Evolutionary conservation across 2,888 invertebrate species (phyloP), one percentile per base, ranked within the genome.

Genomic region (Chaitophorus viminalis): DNA sequence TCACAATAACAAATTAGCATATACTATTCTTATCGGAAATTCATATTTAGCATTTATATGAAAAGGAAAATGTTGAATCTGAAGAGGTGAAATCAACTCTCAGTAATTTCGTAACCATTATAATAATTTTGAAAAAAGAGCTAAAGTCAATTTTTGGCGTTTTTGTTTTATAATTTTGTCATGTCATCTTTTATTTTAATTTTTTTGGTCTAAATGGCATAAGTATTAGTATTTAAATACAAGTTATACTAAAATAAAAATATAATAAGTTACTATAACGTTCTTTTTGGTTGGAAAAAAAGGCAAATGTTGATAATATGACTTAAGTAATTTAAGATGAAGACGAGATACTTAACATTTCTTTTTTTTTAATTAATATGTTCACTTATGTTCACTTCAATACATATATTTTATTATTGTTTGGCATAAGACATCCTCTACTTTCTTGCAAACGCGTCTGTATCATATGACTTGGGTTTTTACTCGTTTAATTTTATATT

Each of bases 171-270:
- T 65, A 8, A 65, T 65, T 65, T 65, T 65, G 65, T 65, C n/a
- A 65, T 65, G 65, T 65, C 3, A 65, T 65, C n/a, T 65, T 65
- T 65, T 65, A n/a, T 9, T 9, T n/a, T 65, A n/a, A n/a, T 6
- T 65, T 65, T 65, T 65, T 65, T 65, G 65, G 65, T 65, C 65
- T 65, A 65, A 65, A 65, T 65, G 65, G 65, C 65, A 65, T 65
- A 65, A 65, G 65, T 65, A 65, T 65, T n/a, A n/a, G n/a, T 65
- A 65, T 65, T 65, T n/a, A 4, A 65, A 65, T 65, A n/a, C 65
- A 65, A 65, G 65, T 65, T 65, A 65, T 65, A 65, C n/a, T 65
- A 65, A 65, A 65, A 65, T 65, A 65, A 65, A n/a, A 65, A 65
- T 65, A 65, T 65, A n/a, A n/a, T 65, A 65, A 65, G 65, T 65